These are phyloP conservation scores for Apogon hyalosoma DNA, from an alignment of 2,797 vertebrate genomes.

Conservation along the genomic window DNA sequence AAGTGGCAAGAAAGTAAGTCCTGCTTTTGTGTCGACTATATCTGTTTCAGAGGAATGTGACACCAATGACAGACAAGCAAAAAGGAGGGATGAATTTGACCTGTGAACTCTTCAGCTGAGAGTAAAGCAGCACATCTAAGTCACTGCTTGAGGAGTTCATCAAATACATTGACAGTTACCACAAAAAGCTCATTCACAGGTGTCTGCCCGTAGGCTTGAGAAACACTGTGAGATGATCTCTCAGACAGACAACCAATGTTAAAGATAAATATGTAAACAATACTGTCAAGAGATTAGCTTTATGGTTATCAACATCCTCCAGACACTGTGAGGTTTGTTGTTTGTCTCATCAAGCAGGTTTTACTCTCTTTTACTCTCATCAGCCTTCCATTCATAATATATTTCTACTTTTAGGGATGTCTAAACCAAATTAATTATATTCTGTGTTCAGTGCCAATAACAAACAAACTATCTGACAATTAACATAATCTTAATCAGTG, in stretches of 20 bases:
- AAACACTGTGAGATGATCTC: slow-evolving; percentile 18
- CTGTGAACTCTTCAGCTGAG: slow-evolving; percentile 47
- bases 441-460: slow-evolving; percentile 57
- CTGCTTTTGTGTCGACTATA: slow-evolving; percentile 64
- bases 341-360: slow-evolving; percentile 55
- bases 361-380: slow-evolving; percentile 34
- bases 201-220: slow-evolving; percentile 47
- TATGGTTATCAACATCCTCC: slow-evolving; percentile 36
- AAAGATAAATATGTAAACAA: slow-evolving; percentile 33
- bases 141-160: slow-evolving; percentile 28
- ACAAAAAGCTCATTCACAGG: slow-evolving; percentile 40
- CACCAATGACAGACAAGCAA: slow-evolving; percentile 53
- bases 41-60: slow-evolving; percentile 68
- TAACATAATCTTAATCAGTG: slow-evolving; percentile 6
- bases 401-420: slow-evolving; percentile 19
- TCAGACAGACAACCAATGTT: slow-evolving; percentile 14
- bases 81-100: slow-evolving; percentile 55
- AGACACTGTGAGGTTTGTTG: slow-evolving; percentile 44
- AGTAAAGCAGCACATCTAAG: slow-evolving; percentile 24
- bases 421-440: slow-evolving; percentile 52
- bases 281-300: slow-evolving; percentile 32
- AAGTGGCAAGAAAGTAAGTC: slow-evolving; percentile 56
- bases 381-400: slow-evolving; percentile 26
- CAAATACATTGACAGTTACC: neutral
- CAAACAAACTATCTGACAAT: slow-evolving; percentile 22